A percentile compares a stretch with the other conserved stretches of the same genome.
Conservation (phyloP, 2,113 vertebrate genomes). For the Thunnus thynnus region DNA sequence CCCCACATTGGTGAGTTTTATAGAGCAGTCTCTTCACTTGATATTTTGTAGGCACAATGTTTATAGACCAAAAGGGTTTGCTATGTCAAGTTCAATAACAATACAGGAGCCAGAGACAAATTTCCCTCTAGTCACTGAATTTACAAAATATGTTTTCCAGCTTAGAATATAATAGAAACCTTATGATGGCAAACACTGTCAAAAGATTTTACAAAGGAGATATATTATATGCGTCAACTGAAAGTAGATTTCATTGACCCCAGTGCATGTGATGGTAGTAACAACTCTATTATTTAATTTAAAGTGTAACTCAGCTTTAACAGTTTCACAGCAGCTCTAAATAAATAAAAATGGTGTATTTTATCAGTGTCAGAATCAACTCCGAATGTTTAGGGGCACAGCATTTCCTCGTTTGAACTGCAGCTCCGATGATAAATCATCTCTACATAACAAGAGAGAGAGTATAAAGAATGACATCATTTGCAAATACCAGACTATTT, state of each 20-base stretch:
- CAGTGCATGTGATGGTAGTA: not conserved
- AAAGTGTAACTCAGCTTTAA: not conserved
- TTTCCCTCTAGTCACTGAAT: not conserved
- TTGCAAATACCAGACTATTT: constrained; percentile 6
- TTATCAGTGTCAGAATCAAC: not conserved
- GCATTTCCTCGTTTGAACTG: not conserved
- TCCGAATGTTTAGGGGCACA: not conserved
- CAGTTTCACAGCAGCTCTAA: not conserved
- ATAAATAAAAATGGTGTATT: not conserved
- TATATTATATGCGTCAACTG: not conserved
- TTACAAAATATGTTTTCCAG: not conserved
- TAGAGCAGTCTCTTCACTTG: not conserved
- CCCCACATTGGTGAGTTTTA: not conserved
- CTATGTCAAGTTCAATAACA: not conserved
- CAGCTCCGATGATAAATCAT: constrained; percentile 8
- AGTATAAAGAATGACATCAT: not conserved
- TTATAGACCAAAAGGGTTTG: not conserved
- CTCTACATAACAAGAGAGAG: constrained; percentile 13
- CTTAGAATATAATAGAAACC: not conserved
- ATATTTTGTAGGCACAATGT: constrained; percentile 3
- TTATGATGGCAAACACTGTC: not conserved
- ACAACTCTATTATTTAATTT: not conserved
- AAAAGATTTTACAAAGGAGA: not conserved
- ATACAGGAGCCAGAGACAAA: not conserved
- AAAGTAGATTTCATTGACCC: constrained; percentile 2